Base-by-base conservation (phyloP, 2,888 invertebrate species). In the Hydrotaea diabolus region DNA sequence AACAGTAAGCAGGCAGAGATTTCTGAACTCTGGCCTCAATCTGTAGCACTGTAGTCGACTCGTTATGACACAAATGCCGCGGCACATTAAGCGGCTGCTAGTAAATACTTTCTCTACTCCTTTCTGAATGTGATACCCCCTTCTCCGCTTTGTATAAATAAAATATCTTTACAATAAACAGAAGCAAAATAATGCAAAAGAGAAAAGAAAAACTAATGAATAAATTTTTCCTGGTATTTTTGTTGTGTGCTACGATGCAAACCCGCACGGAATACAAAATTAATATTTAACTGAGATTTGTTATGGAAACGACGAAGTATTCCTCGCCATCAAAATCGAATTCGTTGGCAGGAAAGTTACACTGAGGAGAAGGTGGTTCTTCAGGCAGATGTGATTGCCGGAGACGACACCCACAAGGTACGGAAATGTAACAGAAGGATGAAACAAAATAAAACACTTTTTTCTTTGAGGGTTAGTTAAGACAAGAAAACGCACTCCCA, bases 201-300 rank as follows among this genome's bases (percentile, higher is more conserved):
- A 23, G 59, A 43, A 43, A 43, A 59, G 59, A 23, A 59, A 59
- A 59, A 59, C 59, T 59, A 59, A 59, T 59, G 59, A 59, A 59
- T 59, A 59, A 31, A 31, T 59, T 26, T 59, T 59, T n/a, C 59
- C 21, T 59, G 15, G 26, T 26, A 39, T 31, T 55, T 15, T 21
- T 17, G 64, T 64, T 17, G 31, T 31, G 31, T 31, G 31, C 31
- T 31, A 31, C 31, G 31, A 31, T 7, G 7, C 31, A 8, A 36
- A 36, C n/a, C 36, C 36, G 53, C 21, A 57, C 36, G 36, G 31
- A 36, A 39, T 26, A 64, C 17, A 36, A 7, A 46, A 46, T 23
- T 62, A 46, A 19, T 64, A 43, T 23, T 62, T 13, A 43, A 43
- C 43, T 2, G 31, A 7, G 3, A 31, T 31, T 31, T 31, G 31